Conservation (phyloP, 2,888 invertebrate genomes). For the Ptychoptera contaminata region DNA sequence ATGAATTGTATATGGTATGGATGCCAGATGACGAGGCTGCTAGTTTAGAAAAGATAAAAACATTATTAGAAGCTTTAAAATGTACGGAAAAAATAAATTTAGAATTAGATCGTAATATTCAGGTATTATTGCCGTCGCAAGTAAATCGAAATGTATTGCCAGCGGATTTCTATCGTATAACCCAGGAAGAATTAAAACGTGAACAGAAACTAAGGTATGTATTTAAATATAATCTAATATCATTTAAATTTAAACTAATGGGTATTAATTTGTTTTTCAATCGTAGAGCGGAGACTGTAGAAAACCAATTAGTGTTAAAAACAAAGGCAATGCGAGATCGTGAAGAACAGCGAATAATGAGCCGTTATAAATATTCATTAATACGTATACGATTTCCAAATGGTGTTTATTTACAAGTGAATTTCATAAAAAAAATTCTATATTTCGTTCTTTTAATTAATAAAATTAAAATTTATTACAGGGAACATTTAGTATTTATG, state of each 20-base stretch:
- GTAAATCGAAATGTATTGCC: constrained; percentile 58
- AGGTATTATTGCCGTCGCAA: constrained; percentile 65
- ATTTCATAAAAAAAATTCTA: constrained; percentile 1
- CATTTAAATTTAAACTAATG: constrained; percentile 89
- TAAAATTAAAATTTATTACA: constrained; percentile 28
- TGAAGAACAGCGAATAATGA: constrained; percentile 63
- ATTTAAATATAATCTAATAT: constrained; percentile 61
- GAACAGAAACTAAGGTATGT: constrained; percentile 64
- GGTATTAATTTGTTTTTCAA: constrained; percentile 23
- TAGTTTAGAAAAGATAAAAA: constrained; percentile 31
- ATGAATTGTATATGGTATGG: constrained; percentile 55
- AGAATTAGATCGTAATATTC: constrained; percentile 73
- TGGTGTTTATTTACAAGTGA: constrained; percentile 63
- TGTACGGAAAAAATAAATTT: constrained; percentile 67
- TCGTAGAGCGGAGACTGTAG: constrained; percentile 58
- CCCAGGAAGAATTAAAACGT: constrained; percentile 66
- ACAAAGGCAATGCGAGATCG: constrained; percentile 93
- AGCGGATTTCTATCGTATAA: constrained; percentile 65
- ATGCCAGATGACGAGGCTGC: constrained; percentile 37
- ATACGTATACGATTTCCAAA: constrained; percentile 82
- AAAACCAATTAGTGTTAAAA: constrained; percentile 65
- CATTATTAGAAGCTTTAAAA: constrained; percentile 58
- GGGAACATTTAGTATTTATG: constrained; percentile 80
- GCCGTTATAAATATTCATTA: constrained; percentile 72
- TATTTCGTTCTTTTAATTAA: constrained; percentile 4